A percentile compares a stretch with the other conserved stretches of the same genome.
phyloP scores from a whole-genome alignment of 2,797 vertebrate genomes.

The Brotula barbata region DNA sequence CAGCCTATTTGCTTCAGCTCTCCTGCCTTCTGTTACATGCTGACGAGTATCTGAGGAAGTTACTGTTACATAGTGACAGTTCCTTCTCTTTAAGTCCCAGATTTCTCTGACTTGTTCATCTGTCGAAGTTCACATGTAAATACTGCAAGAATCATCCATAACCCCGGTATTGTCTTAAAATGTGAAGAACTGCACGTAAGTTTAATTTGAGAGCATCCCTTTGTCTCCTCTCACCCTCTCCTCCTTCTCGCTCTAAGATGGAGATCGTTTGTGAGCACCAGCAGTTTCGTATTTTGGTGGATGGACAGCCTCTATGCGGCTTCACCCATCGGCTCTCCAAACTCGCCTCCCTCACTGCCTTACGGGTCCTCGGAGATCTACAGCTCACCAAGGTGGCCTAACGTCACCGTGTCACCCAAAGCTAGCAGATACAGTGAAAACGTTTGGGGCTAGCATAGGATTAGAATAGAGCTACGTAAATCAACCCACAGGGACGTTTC shows the following conservation, averaged over 20 bases:
- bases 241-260: constrained; percentile 76
- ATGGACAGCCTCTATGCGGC: constrained; percentile 88
- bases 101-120: no score
- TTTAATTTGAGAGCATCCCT: not conserved
- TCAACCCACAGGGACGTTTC: constrained; percentile 38
- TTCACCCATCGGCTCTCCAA: constrained; percentile 83
- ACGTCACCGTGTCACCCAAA: constrained; percentile 15
- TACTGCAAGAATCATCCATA: no score
- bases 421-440: not conserved
- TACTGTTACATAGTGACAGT: no score
- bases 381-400: constrained; percentile 91
- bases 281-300: constrained; percentile 89
- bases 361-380: constrained; percentile 85
- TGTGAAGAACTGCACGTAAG: not conserved
- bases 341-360: constrained; percentile 82
- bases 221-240: not conserved
- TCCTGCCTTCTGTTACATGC: no score
- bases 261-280: constrained; percentile 92
- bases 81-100: no score
- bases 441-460: constrained; percentile 22
- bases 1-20: no score
- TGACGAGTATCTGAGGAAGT: no score
- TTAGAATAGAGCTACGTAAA: constrained; percentile 55
- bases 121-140: no score
- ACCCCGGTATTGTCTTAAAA: not conserved